Base-by-base conservation (phyloP, 2,888 invertebrate genomes). In the Perizoma flavofasciatum region DNA sequence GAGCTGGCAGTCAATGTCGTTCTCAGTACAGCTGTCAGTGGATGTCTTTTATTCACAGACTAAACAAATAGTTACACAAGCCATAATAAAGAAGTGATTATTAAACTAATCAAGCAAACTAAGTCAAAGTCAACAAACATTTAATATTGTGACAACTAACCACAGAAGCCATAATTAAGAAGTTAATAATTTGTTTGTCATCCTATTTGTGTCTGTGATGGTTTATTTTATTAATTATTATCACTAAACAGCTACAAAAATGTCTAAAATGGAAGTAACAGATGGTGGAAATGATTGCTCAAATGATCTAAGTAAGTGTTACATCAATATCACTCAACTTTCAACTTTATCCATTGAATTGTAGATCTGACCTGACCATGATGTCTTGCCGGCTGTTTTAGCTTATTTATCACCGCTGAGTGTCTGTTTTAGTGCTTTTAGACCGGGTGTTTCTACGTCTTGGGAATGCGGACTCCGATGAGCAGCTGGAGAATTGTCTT, bases 381-480 rank as follows among this genome's bases (percentile, higher is more conserved):
- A 51, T 61, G 63, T 50, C 8, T 6, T 45, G 49, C 69, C 65
- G 66, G 67, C 59, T 59, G 49, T 62, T 58, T 44, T 37, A 47
- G 32, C 48, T 34, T 37, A 65, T 61, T 61, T 46, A 56, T 54
- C 52, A 37, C 47, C 59, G 48, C 11, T 35, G 44, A 52, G 5
- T 66, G 59, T 56, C 67, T 59, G 61, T 82, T 92, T 55, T 76
- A 97, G 97, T 96, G 84, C 93, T 98, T 51, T 91, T 98, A 79
- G 98, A 98, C 83, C 93, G 98, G 69, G 98, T 98, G 9, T 96
- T 98, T 78, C 89, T 98, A 58, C 94, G 98, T 50, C 93, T 98
- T 70, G 98, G 98, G 11, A 96, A 96, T 73, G 96, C 97, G 1
- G 97, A 98, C 70, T 95, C 95, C 5, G 98, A 98, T 89, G 97